These are phyloP conservation scores for Heliconius hortense DNA, from an alignment of 2,888 invertebrate genomes.

Conservation along the genomic window DNA sequence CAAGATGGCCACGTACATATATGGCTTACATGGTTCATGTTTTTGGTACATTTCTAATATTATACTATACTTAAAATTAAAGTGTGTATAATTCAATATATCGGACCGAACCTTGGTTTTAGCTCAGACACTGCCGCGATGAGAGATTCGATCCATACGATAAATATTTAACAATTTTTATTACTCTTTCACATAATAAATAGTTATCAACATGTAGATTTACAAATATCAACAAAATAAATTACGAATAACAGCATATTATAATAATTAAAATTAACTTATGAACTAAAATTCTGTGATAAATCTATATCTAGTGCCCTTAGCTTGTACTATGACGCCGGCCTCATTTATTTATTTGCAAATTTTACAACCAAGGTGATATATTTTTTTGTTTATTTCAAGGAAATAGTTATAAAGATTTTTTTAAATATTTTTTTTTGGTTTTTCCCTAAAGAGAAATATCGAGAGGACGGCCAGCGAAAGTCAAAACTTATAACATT, in stretches of 20 bases:
- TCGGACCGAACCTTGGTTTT: slow-evolving; percentile 64
- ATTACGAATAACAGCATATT: slow-evolving; percentile 82
- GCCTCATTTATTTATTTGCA: slow-evolving; percentile 46
- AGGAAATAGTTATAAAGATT: slow-evolving; percentile 13
- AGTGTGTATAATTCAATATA: slow-evolving; percentile 74
- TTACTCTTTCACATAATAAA: slow-evolving; percentile 78
- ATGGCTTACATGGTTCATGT: slow-evolving; percentile 71
- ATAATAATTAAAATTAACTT: slow-evolving; percentile 72
- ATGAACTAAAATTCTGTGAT: slow-evolving; percentile 64
- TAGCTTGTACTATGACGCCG: slow-evolving; percentile 77
- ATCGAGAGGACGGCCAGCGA: slow-evolving; percentile 58
- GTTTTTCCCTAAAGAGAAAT: slow-evolving; percentile 23
- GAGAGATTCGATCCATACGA: slow-evolving; percentile 65
- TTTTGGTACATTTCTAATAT: slow-evolving; percentile 64
- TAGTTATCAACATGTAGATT: slow-evolving; percentile 82
- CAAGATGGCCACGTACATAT: slow-evolving; percentile 76
- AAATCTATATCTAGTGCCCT: slow-evolving; percentile 67
- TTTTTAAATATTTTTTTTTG: slow-evolving; percentile 14
- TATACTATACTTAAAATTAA: slow-evolving; percentile 67
- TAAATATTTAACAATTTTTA: slow-evolving; percentile 79
- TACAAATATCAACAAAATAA: slow-evolving; percentile 83
- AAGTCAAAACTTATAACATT: slow-evolving; percentile 73
- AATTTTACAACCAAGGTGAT: slow-evolving; percentile 18
- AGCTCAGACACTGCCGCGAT: slow-evolving; percentile 52
- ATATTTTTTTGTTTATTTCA: slow-evolving; percentile 21